These are phyloP conservation scores for Autographa pulchrina DNA, from an alignment of 2,888 invertebrate species.

Conservation along the genomic window DNA sequence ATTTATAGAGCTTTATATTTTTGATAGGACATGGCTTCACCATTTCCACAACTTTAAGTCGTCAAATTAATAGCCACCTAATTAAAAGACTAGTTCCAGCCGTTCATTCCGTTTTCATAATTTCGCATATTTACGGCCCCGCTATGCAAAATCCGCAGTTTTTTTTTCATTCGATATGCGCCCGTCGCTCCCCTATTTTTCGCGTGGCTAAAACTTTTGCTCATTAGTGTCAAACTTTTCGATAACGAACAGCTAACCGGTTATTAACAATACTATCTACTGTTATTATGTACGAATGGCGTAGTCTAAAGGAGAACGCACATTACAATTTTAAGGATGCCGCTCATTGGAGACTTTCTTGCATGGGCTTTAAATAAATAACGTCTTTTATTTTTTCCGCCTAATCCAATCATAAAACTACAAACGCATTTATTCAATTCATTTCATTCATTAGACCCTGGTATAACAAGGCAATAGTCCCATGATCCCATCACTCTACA, in stretches of 20 bases:
- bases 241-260: constrained; percentile 68
- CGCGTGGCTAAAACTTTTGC: constrained; percentile 70
- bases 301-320: constrained; percentile 26
- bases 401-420: too few species aligned
- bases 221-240: constrained; percentile 76
- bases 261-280: constrained; percentile 66
- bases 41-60: not conserved
- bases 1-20: not conserved
- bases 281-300: constrained; percentile 54
- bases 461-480: too few species aligned
- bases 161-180: constrained; percentile 34
- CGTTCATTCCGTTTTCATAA: constrained; percentile 10
- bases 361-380: too few species aligned
- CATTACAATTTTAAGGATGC: not conserved
- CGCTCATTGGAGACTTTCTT: too few species aligned
- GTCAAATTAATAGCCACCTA: not conserved
- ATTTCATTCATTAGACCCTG: too few species aligned
- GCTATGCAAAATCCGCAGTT: constrained; percentile 37
- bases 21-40: not conserved
- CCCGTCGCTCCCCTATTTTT: constrained; percentile 57
- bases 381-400: too few species aligned
- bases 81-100: not conserved
- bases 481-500: too few species aligned
- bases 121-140: constrained; percentile 6
- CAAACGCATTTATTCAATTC: too few species aligned